Base-by-base conservation (phyloP, 2,113 vertebrate species). In the Gambusia holbrooki region DNA sequence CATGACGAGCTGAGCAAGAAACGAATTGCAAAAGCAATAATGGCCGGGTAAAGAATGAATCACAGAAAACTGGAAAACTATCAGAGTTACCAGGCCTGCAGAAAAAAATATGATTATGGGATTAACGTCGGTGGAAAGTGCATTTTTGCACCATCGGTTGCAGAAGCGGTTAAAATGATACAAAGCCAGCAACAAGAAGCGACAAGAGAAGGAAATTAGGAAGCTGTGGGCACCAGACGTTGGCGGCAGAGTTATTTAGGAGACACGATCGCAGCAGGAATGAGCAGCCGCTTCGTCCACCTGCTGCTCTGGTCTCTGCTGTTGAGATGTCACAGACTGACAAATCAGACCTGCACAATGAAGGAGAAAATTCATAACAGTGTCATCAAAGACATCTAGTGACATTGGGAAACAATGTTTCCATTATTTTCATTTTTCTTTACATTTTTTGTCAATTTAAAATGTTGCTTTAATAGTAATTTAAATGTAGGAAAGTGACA, bases 121-220 rank as follows among this genome's bases (percentile, higher is more conserved):
- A 88, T 88, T 85, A 71, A 64, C 15, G 66, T 63, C 75, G 69
- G 75, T 66, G 69, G 54, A 60, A 80, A 76, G 75, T 58, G 74
- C 76, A 84, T 87, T 85, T 84, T 62, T 27, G 80, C 70, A 69
- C 67, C 62, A 80, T 84, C 75, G 71, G 69, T 82, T 77, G 80
- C 68, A 65, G 71, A 73, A 67, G 62, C 40, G 29, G 78, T 84
- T 85, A 72, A 81, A 79, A 78, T 65, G 30, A 84, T 28, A 73
- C 71, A 74, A 78, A 80, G 76, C 19, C 67, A 22, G 40, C 80
- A 84, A 90, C 73, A 76, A 85, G 76, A 82, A 85, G 73, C 69
- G 84, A 90, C 86, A 84, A 73, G 75, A 29, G 63, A 61, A 72
- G 70, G 77, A 76, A 82, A 87, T 82, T 64, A 85, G 73, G 82